These are phyloP conservation scores for Ommatoiulus sabulosus DNA, from an alignment of 2,888 invertebrate species.

Conservation along the genomic window DNA sequence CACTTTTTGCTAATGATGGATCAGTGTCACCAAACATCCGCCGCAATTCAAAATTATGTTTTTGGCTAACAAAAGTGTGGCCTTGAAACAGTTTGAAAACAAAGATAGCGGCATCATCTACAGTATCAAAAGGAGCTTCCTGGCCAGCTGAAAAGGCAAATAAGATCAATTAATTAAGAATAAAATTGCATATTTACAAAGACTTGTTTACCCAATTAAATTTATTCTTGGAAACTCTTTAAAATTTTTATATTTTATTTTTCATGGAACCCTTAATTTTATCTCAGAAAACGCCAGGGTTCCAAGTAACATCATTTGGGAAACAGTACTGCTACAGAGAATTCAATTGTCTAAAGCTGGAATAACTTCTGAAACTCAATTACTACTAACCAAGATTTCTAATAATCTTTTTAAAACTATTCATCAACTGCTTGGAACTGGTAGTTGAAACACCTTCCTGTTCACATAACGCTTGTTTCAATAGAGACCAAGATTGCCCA, in stretches of 20 bases:
- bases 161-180: neutral
- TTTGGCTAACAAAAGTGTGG: conserved; percentile 73
- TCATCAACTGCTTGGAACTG: neutral
- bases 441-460: neutral
- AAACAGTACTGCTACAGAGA: too few relatives aligned
- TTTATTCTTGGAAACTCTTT: too few relatives aligned
- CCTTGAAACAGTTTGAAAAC: conserved; percentile 75
- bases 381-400: conserved; percentile 32
- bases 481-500: neutral
- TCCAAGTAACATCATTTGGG: too few relatives aligned
- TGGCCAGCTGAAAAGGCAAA: neutral
- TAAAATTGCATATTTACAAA: neutral
- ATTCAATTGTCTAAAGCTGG: too few relatives aligned
- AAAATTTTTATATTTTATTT: too few relatives aligned
- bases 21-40: conserved; percentile 74
- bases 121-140: conserved; percentile 67
- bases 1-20: conserved; percentile 71
- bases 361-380: neutral
- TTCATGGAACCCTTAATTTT: too few relatives aligned
- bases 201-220: too few relatives aligned
- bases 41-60: conserved; percentile 73
- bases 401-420: conserved; percentile 10
- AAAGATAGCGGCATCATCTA: conserved; percentile 76
- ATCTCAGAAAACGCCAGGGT: too few relatives aligned
- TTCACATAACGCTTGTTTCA: conserved; percentile 37